Evolutionary conservation across 1,140 invertebrate species (phyloP), one percentile per base, ranked within the genome.

Genomic region (Calliphora vicina): DNA sequence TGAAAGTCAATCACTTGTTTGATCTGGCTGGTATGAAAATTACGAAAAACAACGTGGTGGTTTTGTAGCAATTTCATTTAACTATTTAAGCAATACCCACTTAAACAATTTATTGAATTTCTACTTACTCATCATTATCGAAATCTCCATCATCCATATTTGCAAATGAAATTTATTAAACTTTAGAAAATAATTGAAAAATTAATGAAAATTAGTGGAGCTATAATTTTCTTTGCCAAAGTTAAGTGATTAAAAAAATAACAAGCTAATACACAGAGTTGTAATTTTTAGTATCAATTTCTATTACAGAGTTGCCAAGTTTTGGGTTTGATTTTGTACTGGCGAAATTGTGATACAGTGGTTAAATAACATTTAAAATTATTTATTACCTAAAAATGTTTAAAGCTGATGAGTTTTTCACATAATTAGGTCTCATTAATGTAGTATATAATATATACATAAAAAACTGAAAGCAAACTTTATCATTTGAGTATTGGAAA

Each of bases 101-200:
- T 0, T 8, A 1, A 10, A 35, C 6, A 35, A 20, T 81, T 81
- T 12, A 67, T 84, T 71, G 61, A 29, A 67, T 80, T 20, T 82
- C 20, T 84, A 93, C 94, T 92, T 91, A 94, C 94, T 96, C 95
- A 85, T 95, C 95, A 81, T 92, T 93, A 84, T 96, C 95, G 86
- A 93, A 96, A 87, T 96, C 95, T 85, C 95, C 95, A 84, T 96
- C 95, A 84, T 95, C 95, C 95, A 96, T 96, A 9, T 84, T 82
- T 20, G 5, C n/a, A 5, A 67, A 23, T 67, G 23, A 67, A 67
- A 23, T 67, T 67, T 17, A 17, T 57, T 57, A 57, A 57, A 6
- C 9, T 23, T 23, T 10, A 67, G 61, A 1, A 35, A 17, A 23
- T 9, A 67, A 67, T 23, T 23, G n/a, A 67, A 78, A 82, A n/a